phyloP scores from a whole-genome alignment of 2,888 invertebrate genomes.

The Anoncus sp. region DNA sequence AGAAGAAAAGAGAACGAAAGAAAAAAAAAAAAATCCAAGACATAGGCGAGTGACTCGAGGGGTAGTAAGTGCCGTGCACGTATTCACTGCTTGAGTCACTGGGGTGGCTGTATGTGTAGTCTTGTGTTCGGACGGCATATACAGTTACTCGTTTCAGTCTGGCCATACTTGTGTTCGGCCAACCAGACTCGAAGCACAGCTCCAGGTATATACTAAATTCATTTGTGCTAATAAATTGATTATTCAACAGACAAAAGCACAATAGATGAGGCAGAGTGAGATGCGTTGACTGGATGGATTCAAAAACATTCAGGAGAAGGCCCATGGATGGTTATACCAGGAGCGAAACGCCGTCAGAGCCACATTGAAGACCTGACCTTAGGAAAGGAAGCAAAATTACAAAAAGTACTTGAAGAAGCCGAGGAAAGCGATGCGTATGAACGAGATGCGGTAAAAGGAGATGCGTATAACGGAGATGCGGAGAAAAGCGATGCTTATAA shows the following conservation, averaged over 20 bases:
- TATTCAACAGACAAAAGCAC: constrained; percentile 11
- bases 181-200: constrained; percentile 14
- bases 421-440: neutral
- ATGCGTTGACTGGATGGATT: neutral
- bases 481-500: too few relatives aligned
- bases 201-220: neutral
- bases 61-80: neutral
- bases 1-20: too few relatives aligned
- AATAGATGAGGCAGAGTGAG: constrained; percentile 12
- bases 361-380: neutral
- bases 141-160: constrained; percentile 10
- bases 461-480: too few relatives aligned
- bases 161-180: constrained; percentile 32
- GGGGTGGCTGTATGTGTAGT: constrained; percentile 11
- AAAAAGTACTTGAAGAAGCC: neutral
- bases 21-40: too few relatives aligned
- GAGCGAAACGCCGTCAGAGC: neutral
- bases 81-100: neutral
- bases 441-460: too few relatives aligned
- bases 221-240: neutral
- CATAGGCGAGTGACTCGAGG: neutral
- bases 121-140: constrained; percentile 33
- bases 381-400: neutral
- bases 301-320: neutral
- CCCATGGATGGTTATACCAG: constrained; percentile 15